Conservation (phyloP, 2,113 vertebrate genomes). For the Myrmophylax atrothorax region DNA sequence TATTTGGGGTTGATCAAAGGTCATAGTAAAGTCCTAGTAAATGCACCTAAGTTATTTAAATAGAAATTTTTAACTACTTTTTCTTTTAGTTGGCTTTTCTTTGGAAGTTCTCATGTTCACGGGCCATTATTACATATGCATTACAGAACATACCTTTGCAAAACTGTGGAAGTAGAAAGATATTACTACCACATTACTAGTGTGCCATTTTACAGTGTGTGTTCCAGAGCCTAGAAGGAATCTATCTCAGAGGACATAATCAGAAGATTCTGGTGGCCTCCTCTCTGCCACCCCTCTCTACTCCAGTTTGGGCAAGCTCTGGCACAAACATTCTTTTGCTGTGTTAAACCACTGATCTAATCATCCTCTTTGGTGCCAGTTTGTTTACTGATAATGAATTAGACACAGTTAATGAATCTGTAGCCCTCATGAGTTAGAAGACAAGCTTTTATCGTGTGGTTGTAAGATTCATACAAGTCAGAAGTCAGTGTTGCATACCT, state of each 20-base stretch:
- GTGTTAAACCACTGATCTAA: neutral
- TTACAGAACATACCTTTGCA: neutral
- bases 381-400: neutral
- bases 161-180: neutral
- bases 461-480: neutral
- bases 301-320: neutral
- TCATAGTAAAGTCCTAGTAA: neutral
- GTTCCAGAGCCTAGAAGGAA: neutral
- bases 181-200: neutral
- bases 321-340: neutral
- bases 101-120: fast-evolving
- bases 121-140: neutral
- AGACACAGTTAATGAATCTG: neutral
- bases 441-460: neutral
- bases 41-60: neutral
- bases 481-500: neutral
- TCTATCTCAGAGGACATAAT: neutral
- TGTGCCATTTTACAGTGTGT: neutral
- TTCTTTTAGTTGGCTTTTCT: neutral
- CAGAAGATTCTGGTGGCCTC: neutral
- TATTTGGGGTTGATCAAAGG: neutral
- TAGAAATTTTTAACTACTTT: neutral
- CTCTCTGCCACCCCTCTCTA: neutral
- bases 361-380: neutral
- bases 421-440: neutral